Percentiles rank a stretch among this genome's conserved stretches.
phyloP scores from a whole-genome alignment of 2,888 invertebrate genomes.

The Pachycephus smyrnensis region DNA sequence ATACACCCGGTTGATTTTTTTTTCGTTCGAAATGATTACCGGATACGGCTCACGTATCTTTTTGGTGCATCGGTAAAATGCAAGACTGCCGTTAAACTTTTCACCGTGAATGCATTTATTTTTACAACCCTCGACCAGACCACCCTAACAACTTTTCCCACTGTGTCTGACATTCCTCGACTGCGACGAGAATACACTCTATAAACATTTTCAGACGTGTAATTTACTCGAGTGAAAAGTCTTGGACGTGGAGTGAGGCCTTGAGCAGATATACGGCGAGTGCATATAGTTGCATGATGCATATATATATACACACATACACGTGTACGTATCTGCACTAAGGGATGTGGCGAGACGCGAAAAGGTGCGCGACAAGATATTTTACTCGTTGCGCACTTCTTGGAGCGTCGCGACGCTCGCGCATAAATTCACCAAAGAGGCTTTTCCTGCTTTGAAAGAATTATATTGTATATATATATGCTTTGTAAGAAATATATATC shows the following conservation, averaged over 20 bases:
- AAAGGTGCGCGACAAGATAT: background rate
- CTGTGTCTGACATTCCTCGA: background rate
- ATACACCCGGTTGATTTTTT: background rate
- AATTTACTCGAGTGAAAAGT: background rate
- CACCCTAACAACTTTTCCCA: background rate
- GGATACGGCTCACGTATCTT: background rate
- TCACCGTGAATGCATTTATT: background rate
- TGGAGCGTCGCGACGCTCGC: background rate
- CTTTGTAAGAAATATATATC: background rate
- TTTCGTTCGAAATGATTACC: background rate
- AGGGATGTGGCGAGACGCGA: background rate
- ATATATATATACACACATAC: too few relatives aligned
- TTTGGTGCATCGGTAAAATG: background rate
- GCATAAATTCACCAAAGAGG: background rate
- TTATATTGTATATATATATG: too few relatives aligned
- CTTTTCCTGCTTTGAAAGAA: background rate
- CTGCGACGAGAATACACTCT: background rate
- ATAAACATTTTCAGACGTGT: background rate
- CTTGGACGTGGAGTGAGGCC: background rate
- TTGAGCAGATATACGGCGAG: background rate
- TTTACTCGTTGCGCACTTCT: background rate
- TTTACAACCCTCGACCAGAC: background rate
- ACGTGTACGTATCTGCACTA: background rate
- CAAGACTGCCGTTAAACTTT: background rate
- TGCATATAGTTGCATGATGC: too few relatives aligned